These are phyloP conservation scores for Gorsachius magnificus DNA, from an alignment of 2,797 vertebrate species.

Conservation along the genomic window DNA sequence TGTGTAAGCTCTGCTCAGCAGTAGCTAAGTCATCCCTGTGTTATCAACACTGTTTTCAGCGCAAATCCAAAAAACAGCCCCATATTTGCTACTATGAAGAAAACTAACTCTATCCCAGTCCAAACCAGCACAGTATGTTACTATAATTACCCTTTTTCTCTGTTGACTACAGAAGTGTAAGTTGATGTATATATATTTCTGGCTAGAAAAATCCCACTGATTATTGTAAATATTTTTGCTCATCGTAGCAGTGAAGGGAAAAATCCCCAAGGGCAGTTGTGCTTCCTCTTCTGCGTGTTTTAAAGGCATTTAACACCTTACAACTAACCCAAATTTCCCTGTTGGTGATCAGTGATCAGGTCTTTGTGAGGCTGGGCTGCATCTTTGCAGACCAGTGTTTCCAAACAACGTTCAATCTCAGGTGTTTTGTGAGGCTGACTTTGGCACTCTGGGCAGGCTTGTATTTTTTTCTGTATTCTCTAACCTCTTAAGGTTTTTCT, in stretches of 20 bases:
- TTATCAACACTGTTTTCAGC: too few relatives aligned
- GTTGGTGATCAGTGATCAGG: not conserved
- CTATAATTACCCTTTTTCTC: not conserved
- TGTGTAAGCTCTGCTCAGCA: too few relatives aligned
- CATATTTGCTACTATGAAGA: too few relatives aligned
- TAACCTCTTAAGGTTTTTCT: not conserved
- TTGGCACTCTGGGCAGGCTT: not conserved
- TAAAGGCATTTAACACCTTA: not conserved
- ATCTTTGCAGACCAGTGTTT: not conserved
- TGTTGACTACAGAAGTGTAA: not conserved
- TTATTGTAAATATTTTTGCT: not conserved
- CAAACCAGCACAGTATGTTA: not conserved
- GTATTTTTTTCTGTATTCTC: not conserved
- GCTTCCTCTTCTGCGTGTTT: fast-evolving
- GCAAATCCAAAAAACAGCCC: too few relatives aligned
- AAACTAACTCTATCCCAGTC: too few relatives aligned
- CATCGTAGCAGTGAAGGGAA: not conserved
- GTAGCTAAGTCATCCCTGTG: too few relatives aligned
- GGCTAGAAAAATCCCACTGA: not conserved
- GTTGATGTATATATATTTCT: not conserved
- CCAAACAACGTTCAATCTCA: not conserved
- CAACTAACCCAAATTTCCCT: not conserved
- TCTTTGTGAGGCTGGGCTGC: not conserved
- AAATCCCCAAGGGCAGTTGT: not conserved
- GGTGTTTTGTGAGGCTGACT: not conserved